These are phyloP conservation scores for Listrodromus nycthemerus DNA, from an alignment of 2,888 invertebrate species.

Conservation along the genomic window DNA sequence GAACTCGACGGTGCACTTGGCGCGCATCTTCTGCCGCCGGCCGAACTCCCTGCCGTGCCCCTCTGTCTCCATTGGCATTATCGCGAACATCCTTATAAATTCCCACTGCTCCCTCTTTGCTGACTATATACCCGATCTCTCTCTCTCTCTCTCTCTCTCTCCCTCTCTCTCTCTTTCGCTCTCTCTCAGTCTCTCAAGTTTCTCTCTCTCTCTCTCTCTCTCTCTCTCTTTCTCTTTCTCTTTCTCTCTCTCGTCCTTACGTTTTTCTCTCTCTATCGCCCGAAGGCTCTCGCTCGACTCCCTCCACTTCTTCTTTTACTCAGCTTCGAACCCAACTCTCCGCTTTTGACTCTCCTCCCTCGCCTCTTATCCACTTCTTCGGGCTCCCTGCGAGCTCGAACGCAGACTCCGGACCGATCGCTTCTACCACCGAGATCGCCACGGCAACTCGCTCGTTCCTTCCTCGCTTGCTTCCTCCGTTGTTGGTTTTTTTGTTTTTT, in stretches of 20 bases:
- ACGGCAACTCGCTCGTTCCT: conserved; percentile 62
- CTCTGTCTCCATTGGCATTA: conserved; percentile 85
- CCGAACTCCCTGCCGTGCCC: conserved; percentile 85
- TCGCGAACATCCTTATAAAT: conserved; percentile 85
- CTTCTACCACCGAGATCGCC: conserved; percentile 60
- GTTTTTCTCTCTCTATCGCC: conserved; percentile 68
- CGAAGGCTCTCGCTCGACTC: conserved; percentile 61
- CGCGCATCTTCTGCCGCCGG: conserved; percentile 88
- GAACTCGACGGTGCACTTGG: conserved; percentile 89
- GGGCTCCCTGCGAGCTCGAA: conserved; percentile 61
- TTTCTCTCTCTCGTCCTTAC: conserved; percentile 66
- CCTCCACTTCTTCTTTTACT: conserved; percentile 61
- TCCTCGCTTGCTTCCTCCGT: conserved; percentile 24
- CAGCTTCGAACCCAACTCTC: conserved; percentile 61
- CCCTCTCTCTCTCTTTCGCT: conserved; percentile 65
- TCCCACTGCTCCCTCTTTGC: conserved; percentile 83
- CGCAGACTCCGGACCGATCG: conserved; percentile 62
- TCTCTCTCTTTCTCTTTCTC: conserved; percentile 70
- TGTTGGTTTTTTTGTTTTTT: conserved; percentile 24
- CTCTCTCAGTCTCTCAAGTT: conserved; percentile 61
- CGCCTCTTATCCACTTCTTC: conserved; percentile 66
- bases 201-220: conserved; percentile 62
- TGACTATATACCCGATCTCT: conserved; percentile 73
- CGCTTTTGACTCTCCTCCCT: conserved; percentile 65
- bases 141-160: conserved; percentile 63